These are phyloP conservation scores for Stomorhina lunata DNA, from an alignment of 2,888 invertebrate genomes.

Conservation along the genomic window DNA sequence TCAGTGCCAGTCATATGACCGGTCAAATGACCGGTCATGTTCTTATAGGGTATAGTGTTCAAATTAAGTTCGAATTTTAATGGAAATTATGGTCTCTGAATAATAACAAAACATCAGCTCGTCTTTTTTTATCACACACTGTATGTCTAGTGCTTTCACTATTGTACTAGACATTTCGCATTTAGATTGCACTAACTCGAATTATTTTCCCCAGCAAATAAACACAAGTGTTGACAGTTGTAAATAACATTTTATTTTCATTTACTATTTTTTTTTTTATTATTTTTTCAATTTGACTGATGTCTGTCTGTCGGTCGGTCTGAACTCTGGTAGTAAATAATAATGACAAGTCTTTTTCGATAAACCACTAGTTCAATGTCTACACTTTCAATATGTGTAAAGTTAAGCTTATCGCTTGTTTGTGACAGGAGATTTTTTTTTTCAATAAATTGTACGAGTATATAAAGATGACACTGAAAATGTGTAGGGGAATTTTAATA, in stretches of 20 bases:
- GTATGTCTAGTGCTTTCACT: neutral
- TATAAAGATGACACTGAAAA: too few relatives aligned
- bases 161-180: neutral
- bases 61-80: too few relatives aligned
- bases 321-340: neutral
- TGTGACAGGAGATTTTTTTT: too few relatives aligned
- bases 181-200: neutral
- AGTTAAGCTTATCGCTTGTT: neutral
- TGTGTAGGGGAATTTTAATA: too few relatives aligned
- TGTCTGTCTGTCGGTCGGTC: neutral
- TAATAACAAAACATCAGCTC: neutral
- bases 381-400: neutral
- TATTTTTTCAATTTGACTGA: conserved; percentile 10
- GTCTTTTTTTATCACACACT: neutral
- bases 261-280: neutral
- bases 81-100: too few relatives aligned
- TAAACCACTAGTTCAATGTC: neutral
- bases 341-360: neutral
- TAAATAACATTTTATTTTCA: conserved; percentile 9
- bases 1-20: too few relatives aligned
- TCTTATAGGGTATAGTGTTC: too few relatives aligned
- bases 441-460: too few relatives aligned
- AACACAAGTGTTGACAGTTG: conserved; percentile 30
- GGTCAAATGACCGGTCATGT: too few relatives aligned
- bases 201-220: neutral